Conservation (phyloP, 2,888 invertebrate genomes). For the Cryptocephalus primarius region DNA sequence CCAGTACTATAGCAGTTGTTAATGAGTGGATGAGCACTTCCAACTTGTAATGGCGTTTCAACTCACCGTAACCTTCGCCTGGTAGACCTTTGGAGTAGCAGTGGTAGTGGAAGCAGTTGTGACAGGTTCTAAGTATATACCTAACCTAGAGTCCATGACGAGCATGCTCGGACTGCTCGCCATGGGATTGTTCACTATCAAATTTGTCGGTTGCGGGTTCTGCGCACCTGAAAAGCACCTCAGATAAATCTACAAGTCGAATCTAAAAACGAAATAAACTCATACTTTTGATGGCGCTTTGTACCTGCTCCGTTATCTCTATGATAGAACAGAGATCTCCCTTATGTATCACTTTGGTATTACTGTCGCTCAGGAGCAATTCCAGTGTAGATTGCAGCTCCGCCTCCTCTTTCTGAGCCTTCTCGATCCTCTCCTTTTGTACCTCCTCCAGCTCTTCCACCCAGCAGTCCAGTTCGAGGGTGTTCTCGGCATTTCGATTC, state of each 20-base stretch:
- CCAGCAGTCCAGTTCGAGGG: constrained; percentile 58
- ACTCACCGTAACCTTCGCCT: constrained; percentile 17
- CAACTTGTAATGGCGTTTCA: too few species aligned
- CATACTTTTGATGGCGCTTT: constrained; percentile 15
- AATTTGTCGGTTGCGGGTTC: not conserved
- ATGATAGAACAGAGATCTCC: constrained; percentile 56
- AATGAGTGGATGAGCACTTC: too few species aligned
- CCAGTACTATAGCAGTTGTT: too few species aligned
- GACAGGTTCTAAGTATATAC: constrained; percentile 15
- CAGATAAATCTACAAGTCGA: not conserved
- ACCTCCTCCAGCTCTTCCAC: constrained; percentile 56
- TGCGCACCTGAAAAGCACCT: constrained; percentile 10
- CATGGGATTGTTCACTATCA: not conserved
- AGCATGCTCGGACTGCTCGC: constrained; percentile 29
- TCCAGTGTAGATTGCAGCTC: constrained; percentile 39
- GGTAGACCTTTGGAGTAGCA: constrained; percentile 8
- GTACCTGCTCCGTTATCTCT: constrained; percentile 36
- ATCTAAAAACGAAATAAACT: constrained; percentile 1
- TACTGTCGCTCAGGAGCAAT: constrained; percentile 42
- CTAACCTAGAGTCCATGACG: constrained; percentile 39
- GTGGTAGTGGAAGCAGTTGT: not conserved
- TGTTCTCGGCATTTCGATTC: constrained; percentile 25
- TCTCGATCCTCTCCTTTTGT: constrained; percentile 37
- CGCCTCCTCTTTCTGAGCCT: constrained; percentile 55
- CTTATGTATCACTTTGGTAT: constrained; percentile 54